Percentiles rank a stretch among this genome's conserved stretches.
phyloP scores from a whole-genome alignment of 2,888 invertebrate species.

The Sarcophaga rosellei region DNA sequence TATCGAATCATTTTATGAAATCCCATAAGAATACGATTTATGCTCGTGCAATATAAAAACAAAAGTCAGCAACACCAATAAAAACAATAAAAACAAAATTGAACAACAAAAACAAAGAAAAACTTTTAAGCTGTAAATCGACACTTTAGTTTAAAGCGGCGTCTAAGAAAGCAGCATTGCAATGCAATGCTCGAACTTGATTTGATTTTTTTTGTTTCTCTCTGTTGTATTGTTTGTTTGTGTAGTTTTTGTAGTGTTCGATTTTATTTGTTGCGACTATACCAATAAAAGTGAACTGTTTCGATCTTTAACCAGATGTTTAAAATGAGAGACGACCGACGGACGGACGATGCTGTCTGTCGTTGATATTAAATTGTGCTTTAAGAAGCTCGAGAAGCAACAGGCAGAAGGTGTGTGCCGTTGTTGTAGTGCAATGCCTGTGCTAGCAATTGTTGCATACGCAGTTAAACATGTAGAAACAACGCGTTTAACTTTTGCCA shows the following conservation, averaged over 20 bases:
- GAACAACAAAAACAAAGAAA: slow-evolving; percentile 17
- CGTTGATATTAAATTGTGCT: slow-evolving; percentile 60
- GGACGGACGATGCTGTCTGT: not conserved
- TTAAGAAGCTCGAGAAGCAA: not conserved
- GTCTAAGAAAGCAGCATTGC: slow-evolving; percentile 63
- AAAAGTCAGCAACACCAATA: slow-evolving; percentile 17
- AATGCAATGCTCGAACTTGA: slow-evolving; percentile 15
- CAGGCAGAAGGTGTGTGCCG: slow-evolving; percentile 42
- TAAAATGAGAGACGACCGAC: slow-evolving; percentile 62
- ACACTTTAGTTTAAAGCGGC: slow-evolving; percentile 71
- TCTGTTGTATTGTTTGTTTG: slow-evolving; percentile 2
- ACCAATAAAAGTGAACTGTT: slow-evolving; percentile 45
- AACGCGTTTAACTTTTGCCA: slow-evolving; percentile 63
- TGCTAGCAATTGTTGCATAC: slow-evolving; percentile 65
- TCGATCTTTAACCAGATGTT: slow-evolving; percentile 67
- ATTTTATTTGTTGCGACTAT: not conserved
- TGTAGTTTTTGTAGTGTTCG: too few relatives aligned
- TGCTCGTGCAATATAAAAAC: slow-evolving; percentile 22
- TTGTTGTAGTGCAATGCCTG: not conserved
- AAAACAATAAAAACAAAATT: not conserved
- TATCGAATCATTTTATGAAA: slow-evolving; percentile 40
- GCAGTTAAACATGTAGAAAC: slow-evolving; percentile 61
- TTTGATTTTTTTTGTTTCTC: slow-evolving; percentile 17
- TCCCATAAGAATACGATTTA: slow-evolving; percentile 56
- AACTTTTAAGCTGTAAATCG: slow-evolving; percentile 69